Percentiles rank a stretch among this genome's conserved stretches.
phyloP scores from a whole-genome alignment of 2,888 invertebrate genomes.

The Hypena proboscidalis region DNA sequence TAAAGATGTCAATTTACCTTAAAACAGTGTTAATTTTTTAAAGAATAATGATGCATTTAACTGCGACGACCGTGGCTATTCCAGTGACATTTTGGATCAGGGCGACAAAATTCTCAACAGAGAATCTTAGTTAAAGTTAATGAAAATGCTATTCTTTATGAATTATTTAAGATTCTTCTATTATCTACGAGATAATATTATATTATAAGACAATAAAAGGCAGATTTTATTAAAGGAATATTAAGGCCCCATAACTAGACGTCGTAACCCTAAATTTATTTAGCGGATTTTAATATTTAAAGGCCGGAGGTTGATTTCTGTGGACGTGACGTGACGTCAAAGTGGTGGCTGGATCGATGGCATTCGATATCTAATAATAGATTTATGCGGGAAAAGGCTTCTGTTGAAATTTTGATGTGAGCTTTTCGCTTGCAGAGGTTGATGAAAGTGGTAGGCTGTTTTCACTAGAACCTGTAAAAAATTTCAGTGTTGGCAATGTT shows the following conservation, averaged over 20 bases:
- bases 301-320: constrained; percentile 10
- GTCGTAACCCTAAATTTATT: constrained; percentile 22
- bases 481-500: too few relatives aligned
- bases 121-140: constrained; percentile 57
- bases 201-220: constrained; percentile 41
- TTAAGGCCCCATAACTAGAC: constrained; percentile 33
- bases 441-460: too few relatives aligned
- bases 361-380: constrained; percentile 28
- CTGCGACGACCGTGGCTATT: too few relatives aligned
- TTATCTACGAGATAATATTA: constrained; percentile 39
- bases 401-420: constrained; percentile 44
- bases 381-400: constrained; percentile 45
- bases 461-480: too few relatives aligned
- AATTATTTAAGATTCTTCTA: constrained; percentile 54
- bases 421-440: too few relatives aligned
- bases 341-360: constrained; percentile 2
- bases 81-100: too few relatives aligned
- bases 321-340: constrained; percentile 5
- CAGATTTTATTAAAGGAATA: constrained; percentile 37
- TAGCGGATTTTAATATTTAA: constrained; percentile 18
- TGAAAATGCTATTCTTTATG: constrained; percentile 60
- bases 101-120: constrained; percentile 36
- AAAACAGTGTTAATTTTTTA: constrained; percentile 41
- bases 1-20: constrained; percentile 13
- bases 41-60: constrained; percentile 43